Conservation (phyloP, 2,797 vertebrate species). For the Sebastes steindachneri region DNA sequence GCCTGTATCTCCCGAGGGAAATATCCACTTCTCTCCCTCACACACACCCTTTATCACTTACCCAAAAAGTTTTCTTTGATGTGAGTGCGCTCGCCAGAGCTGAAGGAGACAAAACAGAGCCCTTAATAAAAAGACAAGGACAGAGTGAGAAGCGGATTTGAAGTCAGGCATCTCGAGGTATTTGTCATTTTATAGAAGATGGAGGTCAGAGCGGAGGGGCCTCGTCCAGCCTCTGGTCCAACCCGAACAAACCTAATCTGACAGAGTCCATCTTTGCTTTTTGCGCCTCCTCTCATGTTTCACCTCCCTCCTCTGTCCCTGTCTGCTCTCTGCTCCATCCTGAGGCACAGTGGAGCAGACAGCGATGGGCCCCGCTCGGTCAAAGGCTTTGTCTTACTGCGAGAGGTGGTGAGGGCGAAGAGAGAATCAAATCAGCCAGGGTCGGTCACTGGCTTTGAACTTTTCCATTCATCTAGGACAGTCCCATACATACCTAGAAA, state of each 20-base stretch:
- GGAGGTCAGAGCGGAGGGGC: slow-evolving; percentile 43
- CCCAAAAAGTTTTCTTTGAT: slow-evolving; percentile 39
- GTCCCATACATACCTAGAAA: background rate
- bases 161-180: slow-evolving; percentile 9
- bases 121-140: slow-evolving; percentile 45
- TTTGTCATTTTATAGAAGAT: slow-evolving; percentile 24
- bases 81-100: background rate
- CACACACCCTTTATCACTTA: slow-evolving; percentile 1
- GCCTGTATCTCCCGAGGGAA: slow-evolving; percentile 19
- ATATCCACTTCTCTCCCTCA: background rate
- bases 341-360: slow-evolving; percentile 22
- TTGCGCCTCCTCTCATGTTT: slow-evolving; percentile 16
- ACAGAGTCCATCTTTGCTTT: slow-evolving; percentile 33
- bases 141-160: slow-evolving; percentile 11
- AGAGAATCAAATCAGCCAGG: slow-evolving; percentile 21
- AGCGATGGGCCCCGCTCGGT: background rate
- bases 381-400: slow-evolving; percentile 22
- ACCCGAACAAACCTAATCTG: slow-evolving; percentile 27
- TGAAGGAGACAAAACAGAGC: slow-evolving; percentile 19
- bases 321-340: slow-evolving; percentile 8
- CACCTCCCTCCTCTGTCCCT: background rate
- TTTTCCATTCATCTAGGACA: background rate
- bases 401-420: background rate
- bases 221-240: slow-evolving; percentile 4
- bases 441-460: slow-evolving; percentile 19